Percentiles rank a stretch among this genome's conserved stretches.
Conservation (phyloP, 2,888 invertebrate species). For the Tridacna gigas region DNA sequence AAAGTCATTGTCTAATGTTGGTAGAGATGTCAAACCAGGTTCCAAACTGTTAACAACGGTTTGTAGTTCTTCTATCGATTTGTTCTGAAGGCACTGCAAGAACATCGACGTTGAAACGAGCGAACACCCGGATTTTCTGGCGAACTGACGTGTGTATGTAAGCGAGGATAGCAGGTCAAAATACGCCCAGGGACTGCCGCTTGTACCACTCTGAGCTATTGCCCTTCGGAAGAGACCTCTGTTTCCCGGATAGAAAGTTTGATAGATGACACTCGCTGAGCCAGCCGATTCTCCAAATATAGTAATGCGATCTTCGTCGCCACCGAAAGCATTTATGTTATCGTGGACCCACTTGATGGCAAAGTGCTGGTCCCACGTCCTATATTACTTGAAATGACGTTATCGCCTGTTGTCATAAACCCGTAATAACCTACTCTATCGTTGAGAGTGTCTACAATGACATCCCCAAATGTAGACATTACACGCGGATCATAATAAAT, state of each 20-base stretch:
- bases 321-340: constrained; percentile 84
- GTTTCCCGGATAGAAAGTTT: constrained; percentile 93
- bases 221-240: constrained; percentile 91
- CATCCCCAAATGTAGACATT: constrained; percentile 47
- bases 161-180: not conserved
- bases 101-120: not conserved
- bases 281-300: constrained; percentile 98
- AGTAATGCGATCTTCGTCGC: constrained; percentile 95
- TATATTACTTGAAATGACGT: constrained; percentile 67
- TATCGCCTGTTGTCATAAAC: constrained; percentile 69
- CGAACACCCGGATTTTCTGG: not conserved
- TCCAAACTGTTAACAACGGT: not conserved
- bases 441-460: constrained; percentile 68
- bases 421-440: constrained; percentile 69
- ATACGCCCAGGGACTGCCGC: constrained; percentile 95
- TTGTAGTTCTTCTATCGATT: not conserved
- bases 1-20: constrained; percentile 16
- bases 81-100: constrained; percentile 11
- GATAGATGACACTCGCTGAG: constrained; percentile 93
- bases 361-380: constrained; percentile 97
- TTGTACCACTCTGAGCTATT: constrained; percentile 96
- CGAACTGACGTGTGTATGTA: not conserved
- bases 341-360: constrained; percentile 88
- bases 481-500: constrained; percentile 35
- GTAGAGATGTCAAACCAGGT: not conserved